These are phyloP conservation scores for Nasonia oneida DNA, from an alignment of 2,888 invertebrate genomes.

Conservation along the genomic window DNA sequence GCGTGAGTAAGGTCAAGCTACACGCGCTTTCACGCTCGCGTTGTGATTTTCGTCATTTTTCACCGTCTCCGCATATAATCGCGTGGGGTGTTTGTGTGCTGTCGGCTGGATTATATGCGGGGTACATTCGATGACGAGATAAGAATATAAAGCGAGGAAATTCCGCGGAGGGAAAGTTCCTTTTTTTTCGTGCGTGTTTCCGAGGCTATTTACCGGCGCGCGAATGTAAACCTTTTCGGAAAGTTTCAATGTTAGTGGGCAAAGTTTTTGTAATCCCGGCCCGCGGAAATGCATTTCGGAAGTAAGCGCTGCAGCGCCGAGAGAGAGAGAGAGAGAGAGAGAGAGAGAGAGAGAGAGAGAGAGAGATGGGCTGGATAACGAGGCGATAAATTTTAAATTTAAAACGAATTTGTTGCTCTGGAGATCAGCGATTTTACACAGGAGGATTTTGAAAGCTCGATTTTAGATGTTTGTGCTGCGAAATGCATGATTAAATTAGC, in stretches of 20 bases:
- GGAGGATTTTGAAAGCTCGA: too few species aligned
- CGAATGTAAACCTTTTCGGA: neutral
- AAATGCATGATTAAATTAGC: too few species aligned
- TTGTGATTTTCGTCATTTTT: slow-evolving; percentile 35
- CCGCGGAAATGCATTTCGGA: slow-evolving; percentile 1
- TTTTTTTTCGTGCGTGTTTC: too few species aligned
- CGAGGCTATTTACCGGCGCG: neutral
- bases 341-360: too few species aligned
- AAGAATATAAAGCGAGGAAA: slow-evolving; percentile 6
- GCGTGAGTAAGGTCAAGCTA: slow-evolving; percentile 14
- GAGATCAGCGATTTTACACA: too few species aligned
- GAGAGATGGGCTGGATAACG: neutral
- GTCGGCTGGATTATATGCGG: neutral
- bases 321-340: too few species aligned
- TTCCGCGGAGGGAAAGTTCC: neutral
- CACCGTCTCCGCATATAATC: neutral
- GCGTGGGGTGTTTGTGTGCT: neutral
- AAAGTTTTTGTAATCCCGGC: slow-evolving; percentile 3
- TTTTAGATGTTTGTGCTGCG: too few species aligned
- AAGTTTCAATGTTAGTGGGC: slow-evolving; percentile 11
- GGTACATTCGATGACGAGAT: slow-evolving; percentile 2
- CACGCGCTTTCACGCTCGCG: neutral
- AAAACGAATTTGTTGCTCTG: neutral
- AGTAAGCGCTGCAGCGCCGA: neutral
- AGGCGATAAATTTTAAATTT: neutral